A percentile compares a stretch with the other conserved stretches of the same genome.
Conservation (phyloP, 2,113 vertebrate species). For the Actenoides hombroni region DNA sequence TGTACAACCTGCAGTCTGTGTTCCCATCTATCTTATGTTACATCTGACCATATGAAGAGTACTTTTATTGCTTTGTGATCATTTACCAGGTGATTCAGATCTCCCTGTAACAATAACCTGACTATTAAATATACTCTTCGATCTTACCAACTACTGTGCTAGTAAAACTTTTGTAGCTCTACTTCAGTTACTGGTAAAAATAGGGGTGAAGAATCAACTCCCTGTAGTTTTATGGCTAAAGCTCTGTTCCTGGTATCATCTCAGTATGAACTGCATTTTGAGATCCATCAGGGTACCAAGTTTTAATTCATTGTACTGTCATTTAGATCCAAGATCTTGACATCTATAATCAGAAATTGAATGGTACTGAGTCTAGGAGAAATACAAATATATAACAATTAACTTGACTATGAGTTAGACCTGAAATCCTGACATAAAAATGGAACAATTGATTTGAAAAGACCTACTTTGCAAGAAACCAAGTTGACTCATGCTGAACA, state of each 20-base stretch:
- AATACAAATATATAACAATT: not conserved
- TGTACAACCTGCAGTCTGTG: not conserved
- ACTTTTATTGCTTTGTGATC: not conserved
- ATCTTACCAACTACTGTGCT: not conserved
- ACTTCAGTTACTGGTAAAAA: not conserved
- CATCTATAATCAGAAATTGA: not conserved
- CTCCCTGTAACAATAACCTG: not conserved
- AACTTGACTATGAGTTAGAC: not conserved
- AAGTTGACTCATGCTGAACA: not conserved
- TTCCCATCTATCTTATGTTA: not conserved
- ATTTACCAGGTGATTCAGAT: not conserved
- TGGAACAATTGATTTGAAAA: not conserved
- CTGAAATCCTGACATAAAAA: not conserved
- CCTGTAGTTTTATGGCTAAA: not conserved
- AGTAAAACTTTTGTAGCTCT: not conserved
- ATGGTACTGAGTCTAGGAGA: not conserved
- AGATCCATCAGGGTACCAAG: not conserved
- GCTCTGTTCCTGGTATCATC: not conserved
- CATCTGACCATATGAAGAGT: not conserved
- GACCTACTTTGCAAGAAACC: not conserved
- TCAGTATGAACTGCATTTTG: not conserved
- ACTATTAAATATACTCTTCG: not conserved
- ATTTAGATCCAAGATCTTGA: not conserved
- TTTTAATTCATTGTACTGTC: not conserved
- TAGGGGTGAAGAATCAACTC: not conserved